phyloP scores from a whole-genome alignment of 2,113 vertebrate species.

The Okapia johnstoni region DNA sequence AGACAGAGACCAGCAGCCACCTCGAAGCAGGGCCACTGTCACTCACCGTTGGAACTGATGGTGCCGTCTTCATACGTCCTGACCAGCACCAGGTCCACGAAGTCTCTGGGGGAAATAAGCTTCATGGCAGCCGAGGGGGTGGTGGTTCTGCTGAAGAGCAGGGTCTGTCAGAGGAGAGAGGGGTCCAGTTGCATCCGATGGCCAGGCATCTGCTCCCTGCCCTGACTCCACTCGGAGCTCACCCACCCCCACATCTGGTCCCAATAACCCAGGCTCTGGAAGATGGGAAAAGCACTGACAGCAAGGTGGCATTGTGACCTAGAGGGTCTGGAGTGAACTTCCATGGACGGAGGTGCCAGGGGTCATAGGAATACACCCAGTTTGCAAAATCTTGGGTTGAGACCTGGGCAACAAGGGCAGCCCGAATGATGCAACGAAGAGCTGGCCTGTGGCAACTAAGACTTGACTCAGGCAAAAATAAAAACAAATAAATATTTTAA shows the following conservation, averaged over 20 bases:
- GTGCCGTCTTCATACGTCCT: conserved; percentile 90
- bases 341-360: neutral
- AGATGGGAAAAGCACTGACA: neutral
- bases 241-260: neutral
- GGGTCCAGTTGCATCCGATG: fast-evolving
- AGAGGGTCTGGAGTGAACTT: neutral
- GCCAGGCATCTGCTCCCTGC: neutral
- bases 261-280: neutral
- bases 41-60: conserved; percentile 90
- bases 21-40: fast-evolving
- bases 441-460: neutral
- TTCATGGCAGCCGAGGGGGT: conserved; percentile 94
- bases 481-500: neutral
- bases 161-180: conserved; percentile 75
- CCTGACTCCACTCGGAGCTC: fast-evolving
- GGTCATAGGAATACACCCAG: neutral
- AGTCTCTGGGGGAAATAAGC: conserved; percentile 94
- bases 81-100: conserved; percentile 91
- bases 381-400: neutral
- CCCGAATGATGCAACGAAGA: neutral
- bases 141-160: conserved; percentile 88
- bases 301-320: no score
- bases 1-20: neutral
- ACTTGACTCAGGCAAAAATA: neutral
- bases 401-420: neutral